These are phyloP conservation scores for Oenanthe oenanthe DNA, from an alignment of 2,113 vertebrate genomes.

Conservation along the genomic window DNA sequence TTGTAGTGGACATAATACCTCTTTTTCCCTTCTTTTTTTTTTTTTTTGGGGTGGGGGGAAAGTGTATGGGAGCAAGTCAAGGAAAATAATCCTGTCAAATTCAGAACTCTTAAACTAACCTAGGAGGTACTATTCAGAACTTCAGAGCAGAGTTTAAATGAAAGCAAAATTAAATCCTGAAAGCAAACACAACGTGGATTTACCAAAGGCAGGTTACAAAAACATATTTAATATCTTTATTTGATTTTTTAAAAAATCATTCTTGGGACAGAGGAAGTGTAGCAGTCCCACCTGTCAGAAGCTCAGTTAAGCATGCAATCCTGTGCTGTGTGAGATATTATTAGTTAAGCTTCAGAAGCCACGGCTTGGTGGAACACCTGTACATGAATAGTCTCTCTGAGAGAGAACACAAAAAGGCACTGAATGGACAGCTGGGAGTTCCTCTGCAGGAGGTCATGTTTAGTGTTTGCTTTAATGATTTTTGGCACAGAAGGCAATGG, in stretches of 20 bases:
- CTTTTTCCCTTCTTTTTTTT: neutral
- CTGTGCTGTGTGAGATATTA: neutral
- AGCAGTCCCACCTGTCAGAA: neutral
- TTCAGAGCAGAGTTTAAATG: constrained; percentile 42
- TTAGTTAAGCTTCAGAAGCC: constrained; percentile 32
- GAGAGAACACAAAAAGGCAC: constrained; percentile 10
- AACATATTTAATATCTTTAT: constrained; percentile 7
- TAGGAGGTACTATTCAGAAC: constrained; percentile 12
- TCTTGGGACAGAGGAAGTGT: neutral
- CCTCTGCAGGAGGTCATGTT: neutral
- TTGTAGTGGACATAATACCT: neutral
- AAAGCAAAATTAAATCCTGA: constrained; percentile 50
- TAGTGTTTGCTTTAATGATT: constrained; percentile 51
- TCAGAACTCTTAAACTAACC: neutral
- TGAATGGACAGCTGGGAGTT: constrained; percentile 53
- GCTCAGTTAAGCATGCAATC: neutral
- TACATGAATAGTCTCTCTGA: constrained; percentile 1
- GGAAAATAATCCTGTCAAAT: constrained; percentile 28
- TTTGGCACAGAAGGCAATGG: constrained; percentile 40
- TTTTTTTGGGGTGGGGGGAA: neutral
- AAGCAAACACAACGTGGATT: constrained; percentile 31
- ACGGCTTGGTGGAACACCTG: neutral
- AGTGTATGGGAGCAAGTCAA: neutral
- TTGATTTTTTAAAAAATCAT: neutral
- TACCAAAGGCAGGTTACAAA: constrained; percentile 25